These are phyloP conservation scores for Otis tarda DNA, from an alignment of 2,113 vertebrate species.

Conservation along the genomic window DNA sequence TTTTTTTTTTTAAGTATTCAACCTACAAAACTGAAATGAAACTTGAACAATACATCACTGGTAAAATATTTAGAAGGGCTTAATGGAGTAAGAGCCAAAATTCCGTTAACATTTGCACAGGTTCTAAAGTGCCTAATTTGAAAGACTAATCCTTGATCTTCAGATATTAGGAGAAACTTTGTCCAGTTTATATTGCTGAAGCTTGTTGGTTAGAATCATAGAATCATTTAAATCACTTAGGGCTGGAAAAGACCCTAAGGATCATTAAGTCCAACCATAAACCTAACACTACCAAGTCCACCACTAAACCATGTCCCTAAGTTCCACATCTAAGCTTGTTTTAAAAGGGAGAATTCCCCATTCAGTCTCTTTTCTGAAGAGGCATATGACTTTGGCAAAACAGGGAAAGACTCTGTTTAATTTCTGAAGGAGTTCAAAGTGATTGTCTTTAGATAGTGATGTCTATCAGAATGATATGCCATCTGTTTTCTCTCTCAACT, in stretches of 20 bases:
- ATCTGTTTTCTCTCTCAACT: constrained; percentile 29
- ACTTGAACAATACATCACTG: neutral
- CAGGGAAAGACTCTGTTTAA: neutral
- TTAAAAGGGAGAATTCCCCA: neutral
- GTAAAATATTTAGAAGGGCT: neutral
- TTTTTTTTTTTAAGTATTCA: neutral
- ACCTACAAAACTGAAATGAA: neutral
- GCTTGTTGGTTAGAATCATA: neutral
- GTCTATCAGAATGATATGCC: neutral
- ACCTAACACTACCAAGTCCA: too few relatives aligned
- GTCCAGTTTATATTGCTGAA: neutral
- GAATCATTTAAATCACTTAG: neutral
- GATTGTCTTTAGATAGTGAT: neutral
- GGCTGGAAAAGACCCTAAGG: too few relatives aligned
- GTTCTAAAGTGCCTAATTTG: fast-evolving
- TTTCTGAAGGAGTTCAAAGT: constrained; percentile 1
- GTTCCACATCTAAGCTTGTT: neutral
- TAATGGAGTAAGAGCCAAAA: neutral
- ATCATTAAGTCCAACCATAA: too few relatives aligned
- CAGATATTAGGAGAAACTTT: neutral
- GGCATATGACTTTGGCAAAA: neutral
- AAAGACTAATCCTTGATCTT: neutral
- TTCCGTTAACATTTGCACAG: neutral
- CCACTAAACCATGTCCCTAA: neutral
- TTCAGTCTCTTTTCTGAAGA: neutral